Percentiles rank a stretch among this genome's conserved stretches.
Conservation (phyloP, 1,140 invertebrate genomes). For the Adoxophyes honmai region DNA sequence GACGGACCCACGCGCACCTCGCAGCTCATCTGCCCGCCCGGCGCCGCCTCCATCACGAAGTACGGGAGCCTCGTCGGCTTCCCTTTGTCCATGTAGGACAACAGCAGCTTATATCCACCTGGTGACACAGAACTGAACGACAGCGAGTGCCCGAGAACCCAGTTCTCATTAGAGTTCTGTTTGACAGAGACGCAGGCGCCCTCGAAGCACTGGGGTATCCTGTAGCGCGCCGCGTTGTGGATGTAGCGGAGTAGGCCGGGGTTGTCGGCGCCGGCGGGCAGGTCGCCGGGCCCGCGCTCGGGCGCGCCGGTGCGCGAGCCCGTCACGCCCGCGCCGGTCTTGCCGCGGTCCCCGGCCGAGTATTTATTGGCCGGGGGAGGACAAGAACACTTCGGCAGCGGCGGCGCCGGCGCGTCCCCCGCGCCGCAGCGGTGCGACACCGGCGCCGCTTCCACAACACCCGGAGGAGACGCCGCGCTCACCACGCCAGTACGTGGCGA, state of each 20-base stretch:
- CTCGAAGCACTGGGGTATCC: constrained; percentile 66
- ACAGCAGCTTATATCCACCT: constrained; percentile 59
- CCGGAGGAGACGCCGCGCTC: not conserved
- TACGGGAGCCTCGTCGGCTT: constrained; percentile 50
- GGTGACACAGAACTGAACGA: constrained; percentile 66
- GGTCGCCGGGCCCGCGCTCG: constrained; percentile 19
- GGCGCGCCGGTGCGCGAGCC: constrained; percentile 47
- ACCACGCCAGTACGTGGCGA: constrained; percentile 30
- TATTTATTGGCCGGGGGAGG: constrained; percentile 24
- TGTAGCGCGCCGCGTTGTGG: constrained; percentile 58
- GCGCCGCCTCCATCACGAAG: constrained; percentile 68
- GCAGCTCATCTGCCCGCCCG: constrained; percentile 65
- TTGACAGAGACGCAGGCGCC: constrained; percentile 55
- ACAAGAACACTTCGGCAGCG: constrained; percentile 30
- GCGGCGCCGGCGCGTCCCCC: constrained; percentile 21
- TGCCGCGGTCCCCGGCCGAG: constrained; percentile 51
- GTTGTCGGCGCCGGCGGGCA: constrained; percentile 42
- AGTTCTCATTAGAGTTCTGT: constrained; percentile 50
- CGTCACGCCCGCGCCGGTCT: constrained; percentile 61
- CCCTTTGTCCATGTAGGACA: constrained; percentile 56
- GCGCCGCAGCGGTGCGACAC: constrained; percentile 31
- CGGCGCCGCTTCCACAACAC: not conserved
- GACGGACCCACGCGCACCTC: constrained; percentile 59
- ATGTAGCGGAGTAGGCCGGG: constrained; percentile 63
- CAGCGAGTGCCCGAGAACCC: constrained; percentile 60